Conservation (phyloP, 1,140 invertebrate species). For the Polyergus mexicanus region DNA sequence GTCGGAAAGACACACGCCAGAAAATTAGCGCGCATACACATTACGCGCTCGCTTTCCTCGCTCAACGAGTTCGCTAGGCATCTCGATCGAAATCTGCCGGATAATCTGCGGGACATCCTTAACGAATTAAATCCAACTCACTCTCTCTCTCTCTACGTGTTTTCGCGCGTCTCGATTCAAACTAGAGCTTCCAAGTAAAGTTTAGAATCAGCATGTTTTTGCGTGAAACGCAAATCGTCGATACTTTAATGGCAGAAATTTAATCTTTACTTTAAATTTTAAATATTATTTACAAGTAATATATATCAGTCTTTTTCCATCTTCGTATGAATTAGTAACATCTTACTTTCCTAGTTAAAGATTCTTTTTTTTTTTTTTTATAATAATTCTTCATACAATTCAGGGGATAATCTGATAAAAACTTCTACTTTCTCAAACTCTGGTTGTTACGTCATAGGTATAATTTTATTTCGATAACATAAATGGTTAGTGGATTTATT, state of each 20-base stretch:
- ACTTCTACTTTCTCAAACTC: not conserved
- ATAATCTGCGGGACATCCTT: constrained; percentile 36
- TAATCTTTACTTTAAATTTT: too few relatives aligned
- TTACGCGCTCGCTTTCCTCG: constrained; percentile 51
- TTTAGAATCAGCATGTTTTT: not conserved
- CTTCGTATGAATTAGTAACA: too few relatives aligned
- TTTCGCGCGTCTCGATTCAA: constrained; percentile 35
- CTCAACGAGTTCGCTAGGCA: constrained; percentile 60
- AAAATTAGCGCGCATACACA: constrained; percentile 52
- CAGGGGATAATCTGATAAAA: not conserved
- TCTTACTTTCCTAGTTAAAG: too few relatives aligned
- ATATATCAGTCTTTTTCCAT: too few relatives aligned
- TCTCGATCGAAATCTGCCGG: constrained; percentile 49
- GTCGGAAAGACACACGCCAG: constrained; percentile 68
- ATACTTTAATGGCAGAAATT: not conserved
- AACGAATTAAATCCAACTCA: constrained; percentile 25
- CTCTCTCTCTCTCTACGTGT: not conserved
- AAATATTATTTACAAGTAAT: too few relatives aligned
- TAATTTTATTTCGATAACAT: not conserved
- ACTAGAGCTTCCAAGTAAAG: not conserved
- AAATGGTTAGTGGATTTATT: not conserved
- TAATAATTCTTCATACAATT: too few relatives aligned
- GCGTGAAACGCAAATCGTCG: not conserved
- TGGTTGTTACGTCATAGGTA: not conserved
- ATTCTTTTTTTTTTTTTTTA: too few relatives aligned